phyloP scores from a whole-genome alignment of 2,797 vertebrate genomes.

The Loriculus beryllinus region DNA sequence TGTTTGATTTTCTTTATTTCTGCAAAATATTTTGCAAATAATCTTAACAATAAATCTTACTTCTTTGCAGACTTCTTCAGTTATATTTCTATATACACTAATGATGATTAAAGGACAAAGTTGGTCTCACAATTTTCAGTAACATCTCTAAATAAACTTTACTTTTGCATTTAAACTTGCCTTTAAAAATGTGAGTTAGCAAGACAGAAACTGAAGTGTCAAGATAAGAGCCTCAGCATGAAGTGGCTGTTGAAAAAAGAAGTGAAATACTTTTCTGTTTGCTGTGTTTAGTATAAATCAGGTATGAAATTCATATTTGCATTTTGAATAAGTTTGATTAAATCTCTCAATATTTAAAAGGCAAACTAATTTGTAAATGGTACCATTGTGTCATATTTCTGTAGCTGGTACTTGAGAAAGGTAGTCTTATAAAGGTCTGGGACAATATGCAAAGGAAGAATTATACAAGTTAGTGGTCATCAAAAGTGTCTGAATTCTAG shows the following conservation, averaged over 20 bases:
- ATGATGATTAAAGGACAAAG: background rate
- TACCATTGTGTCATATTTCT: background rate
- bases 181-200: background rate
- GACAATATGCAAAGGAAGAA: background rate
- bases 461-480: background rate
- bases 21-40: background rate
- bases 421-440: background rate
- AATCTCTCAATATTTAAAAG: background rate
- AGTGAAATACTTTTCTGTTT: background rate
- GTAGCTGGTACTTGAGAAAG: background rate
- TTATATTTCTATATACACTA: background rate
- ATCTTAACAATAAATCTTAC: background rate
- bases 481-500: background rate
- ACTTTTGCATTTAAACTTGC: background rate
- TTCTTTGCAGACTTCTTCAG: background rate
- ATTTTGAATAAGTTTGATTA: background rate
- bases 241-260: background rate
- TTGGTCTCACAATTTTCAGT: background rate
- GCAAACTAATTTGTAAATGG: background rate
- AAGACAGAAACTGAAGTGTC: background rate
- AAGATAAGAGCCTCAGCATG: background rate
- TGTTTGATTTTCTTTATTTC: background rate
- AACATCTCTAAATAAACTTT: background rate
- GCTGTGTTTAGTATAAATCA: background rate
- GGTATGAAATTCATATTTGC: background rate